Base-by-base conservation (phyloP, 2,888 invertebrate genomes). In the Stratiomys singularior region DNA sequence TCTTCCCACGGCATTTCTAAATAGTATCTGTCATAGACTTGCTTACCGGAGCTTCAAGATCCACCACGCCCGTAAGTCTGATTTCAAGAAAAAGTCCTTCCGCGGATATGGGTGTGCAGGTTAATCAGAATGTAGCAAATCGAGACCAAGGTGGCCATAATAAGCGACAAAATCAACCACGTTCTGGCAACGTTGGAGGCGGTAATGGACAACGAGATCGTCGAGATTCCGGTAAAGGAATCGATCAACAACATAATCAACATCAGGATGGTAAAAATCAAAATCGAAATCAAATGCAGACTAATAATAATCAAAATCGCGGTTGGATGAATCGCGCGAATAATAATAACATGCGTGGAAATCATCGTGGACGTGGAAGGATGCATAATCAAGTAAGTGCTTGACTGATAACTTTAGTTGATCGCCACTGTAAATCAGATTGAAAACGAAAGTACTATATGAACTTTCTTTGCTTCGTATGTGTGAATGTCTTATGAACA, bases 101-200 rank as follows among this genome's bases (percentile, higher is more conserved):
- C 1, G 91, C 92, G 81, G 96, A 97, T 86, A 94, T 96, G 87
- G 93, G 93, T 80, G 92, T 93, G 64, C 96, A 96, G 88, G 93
- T 89, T 47, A 83, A 83, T 81, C 83, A 85, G 81, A 85, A 83
- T 76, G 66, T 47, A 76, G 76, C 76, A 82, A 83, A 83, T 81
- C 81, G 81, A 81, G 81, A 80, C 78, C 82, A 81, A 72, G 79
- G 76, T 77, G 84, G 85, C 80, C 84, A 83, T 82, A 85, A 85
- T 76, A 82, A 83, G 81, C 83, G 82, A 52, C 82, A 87, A 80
- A 86, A 86, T 82, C 84, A 85, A 76, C 82, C 82, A 63, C 83
- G 83, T 25, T 46, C 46, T 44, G 46, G 46, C 18, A 37, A 58
- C 69, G 78, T 80, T 44, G 78, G 76, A 18, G 77, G 77, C 27